Evolutionary conservation across 2,797 vertebrate genomes (phyloP), one percentile per base, ranked within the genome.

Genomic region (Acanthornis magna): DNA sequence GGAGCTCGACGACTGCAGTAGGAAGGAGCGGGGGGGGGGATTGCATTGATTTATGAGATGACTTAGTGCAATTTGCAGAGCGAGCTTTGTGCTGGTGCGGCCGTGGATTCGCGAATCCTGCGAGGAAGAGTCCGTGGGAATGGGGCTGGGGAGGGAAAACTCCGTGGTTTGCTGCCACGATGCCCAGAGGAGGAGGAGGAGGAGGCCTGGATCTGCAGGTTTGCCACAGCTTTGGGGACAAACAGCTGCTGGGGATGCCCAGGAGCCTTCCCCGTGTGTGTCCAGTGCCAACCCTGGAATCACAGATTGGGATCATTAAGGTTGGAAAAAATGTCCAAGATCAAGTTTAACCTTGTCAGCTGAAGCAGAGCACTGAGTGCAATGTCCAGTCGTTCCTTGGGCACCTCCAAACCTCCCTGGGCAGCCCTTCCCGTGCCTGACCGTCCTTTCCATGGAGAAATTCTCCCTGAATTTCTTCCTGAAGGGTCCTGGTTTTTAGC

Each of bases 1-100:
- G 95, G 95, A 96, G 91, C 96, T 92, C 80, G 57, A 94, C 68
- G 15, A 77, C 89, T 95, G 90, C 83, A 84, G 83, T 8, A n/a
- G 96, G 81, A 94, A 94, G 77, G 89, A 47, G 81, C 29, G 57
- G 30, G 87, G 15, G 87, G 15, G 71, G 85, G 85, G 70, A 9
- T 55, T 22, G 34, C 1, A 0, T 68, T 95, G 93, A 95, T 97
- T 96, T 96, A 95, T 92, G 55, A 10, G 47, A 19, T 9, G 88
- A 29, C 43, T 95, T 43, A 17, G 67, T 82, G 84, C 93, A 40
- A 67, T 91, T 67, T 70, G 90, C 83, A 40, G 67, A 27, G 70
- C 0, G 4, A 88, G 70, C 53, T 87, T 55, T 40, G 15, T 47
- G 93, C 88, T n/a, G 4, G 50, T 14, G 8, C 9, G 22, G 63